phyloP scores from a whole-genome alignment of 1,140 invertebrate species.

The Cyrtorhinus lividipennis region DNA sequence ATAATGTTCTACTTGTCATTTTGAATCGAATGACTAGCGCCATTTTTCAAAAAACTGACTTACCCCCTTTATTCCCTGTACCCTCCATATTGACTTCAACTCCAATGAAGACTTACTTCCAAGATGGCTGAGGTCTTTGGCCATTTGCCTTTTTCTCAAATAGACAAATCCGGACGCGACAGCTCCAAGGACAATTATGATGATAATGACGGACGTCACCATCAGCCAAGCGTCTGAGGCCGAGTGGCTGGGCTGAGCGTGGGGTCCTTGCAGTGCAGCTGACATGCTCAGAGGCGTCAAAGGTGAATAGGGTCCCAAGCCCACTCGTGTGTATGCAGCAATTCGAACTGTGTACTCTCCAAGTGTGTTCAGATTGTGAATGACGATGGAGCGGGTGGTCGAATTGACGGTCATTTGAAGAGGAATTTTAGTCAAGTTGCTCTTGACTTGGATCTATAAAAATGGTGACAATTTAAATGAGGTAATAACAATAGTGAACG shows the following conservation, averaged over 20 bases:
- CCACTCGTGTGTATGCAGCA: slow-evolving; percentile 52
- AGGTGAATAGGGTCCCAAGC: slow-evolving; percentile 49
- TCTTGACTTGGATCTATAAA: slow-evolving; percentile 45
- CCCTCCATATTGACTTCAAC: too few relatives aligned
- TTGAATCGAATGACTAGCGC: too few relatives aligned
- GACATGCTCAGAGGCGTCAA: slow-evolving; percentile 43
- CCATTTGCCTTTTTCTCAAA: slow-evolving; percentile 41
- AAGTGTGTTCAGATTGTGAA: slow-evolving; percentile 54
- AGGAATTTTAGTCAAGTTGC: slow-evolving; percentile 38
- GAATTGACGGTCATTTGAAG: slow-evolving; percentile 57
- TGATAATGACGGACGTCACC: slow-evolving; percentile 49
- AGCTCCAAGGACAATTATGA: slow-evolving; percentile 48
- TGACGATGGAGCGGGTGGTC: slow-evolving; percentile 51
- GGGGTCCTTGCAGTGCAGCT: slow-evolving; percentile 26
- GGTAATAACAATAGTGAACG: background rate
- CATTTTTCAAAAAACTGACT: too few relatives aligned
- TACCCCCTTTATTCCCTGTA: too few relatives aligned
- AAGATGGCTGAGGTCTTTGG: slow-evolving; percentile 25
- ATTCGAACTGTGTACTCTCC: slow-evolving; percentile 54
- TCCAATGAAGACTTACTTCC: slow-evolving; percentile 21
- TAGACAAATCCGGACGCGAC: slow-evolving; percentile 39
- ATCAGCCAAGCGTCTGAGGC: slow-evolving; percentile 57
- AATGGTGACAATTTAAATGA: background rate
- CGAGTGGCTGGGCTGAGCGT: slow-evolving; percentile 15
- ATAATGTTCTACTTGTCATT: too few relatives aligned